A percentile compares a stretch with the other conserved stretches of the same genome.
phyloP scores from a whole-genome alignment of 2,888 invertebrate species.

The Ctenicera cuprea region DNA sequence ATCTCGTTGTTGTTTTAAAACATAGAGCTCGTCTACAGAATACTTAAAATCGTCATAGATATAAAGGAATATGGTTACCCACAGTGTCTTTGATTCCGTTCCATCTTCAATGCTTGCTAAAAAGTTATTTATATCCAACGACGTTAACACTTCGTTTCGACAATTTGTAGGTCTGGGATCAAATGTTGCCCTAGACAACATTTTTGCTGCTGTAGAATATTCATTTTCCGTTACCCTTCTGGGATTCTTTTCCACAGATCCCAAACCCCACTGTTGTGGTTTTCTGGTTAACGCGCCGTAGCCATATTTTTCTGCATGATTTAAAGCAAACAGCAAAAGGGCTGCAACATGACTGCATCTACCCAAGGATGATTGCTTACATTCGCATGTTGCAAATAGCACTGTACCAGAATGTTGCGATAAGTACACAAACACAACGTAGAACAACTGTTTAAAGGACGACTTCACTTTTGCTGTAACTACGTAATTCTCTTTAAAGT shows the following conservation, averaged over 20 bases:
- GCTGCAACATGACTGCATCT: too few relatives aligned
- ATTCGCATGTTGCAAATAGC: too few relatives aligned
- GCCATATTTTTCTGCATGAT: too few relatives aligned
- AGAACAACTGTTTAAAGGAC: neutral
- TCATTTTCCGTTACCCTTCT: neutral
- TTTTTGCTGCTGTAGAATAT: constrained; percentile 9
- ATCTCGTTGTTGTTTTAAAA: constrained; percentile 5
- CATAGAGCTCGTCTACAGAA: neutral
- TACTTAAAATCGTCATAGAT: neutral
- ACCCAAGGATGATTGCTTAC: too few relatives aligned
- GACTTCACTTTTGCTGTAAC: constrained; percentile 10
- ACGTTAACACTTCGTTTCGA: constrained; percentile 4
- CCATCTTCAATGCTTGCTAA: neutral
- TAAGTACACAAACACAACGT: neutral
- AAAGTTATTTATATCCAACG: constrained; percentile 5
- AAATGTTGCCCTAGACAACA: neutral
- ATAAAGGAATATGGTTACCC: neutral
- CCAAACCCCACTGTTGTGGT: too few relatives aligned
- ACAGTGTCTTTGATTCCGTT: constrained; percentile 1
- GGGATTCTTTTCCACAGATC: neutral
- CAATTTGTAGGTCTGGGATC: neutral
- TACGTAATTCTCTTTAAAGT: constrained; percentile 1
- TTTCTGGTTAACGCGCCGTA: too few relatives aligned
- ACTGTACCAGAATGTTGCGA: too few relatives aligned
- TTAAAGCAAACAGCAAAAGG: too few relatives aligned